These are phyloP conservation scores for Heliconius sara DNA, from an alignment of 2,888 invertebrate genomes.

Conservation along the genomic window DNA sequence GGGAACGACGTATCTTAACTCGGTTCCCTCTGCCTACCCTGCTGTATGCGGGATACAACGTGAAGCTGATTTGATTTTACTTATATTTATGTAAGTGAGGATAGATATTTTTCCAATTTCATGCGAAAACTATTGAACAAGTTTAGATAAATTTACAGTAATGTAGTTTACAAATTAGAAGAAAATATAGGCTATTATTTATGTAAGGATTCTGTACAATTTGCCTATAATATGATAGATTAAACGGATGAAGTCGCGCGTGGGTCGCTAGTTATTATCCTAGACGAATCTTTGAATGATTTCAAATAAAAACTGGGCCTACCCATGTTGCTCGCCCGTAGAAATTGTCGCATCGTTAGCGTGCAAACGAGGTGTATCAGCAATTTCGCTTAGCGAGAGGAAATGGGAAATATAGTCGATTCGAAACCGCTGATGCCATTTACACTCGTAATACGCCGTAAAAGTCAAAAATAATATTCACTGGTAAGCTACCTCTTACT, in stretches of 20 bases:
- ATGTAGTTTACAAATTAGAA: too few relatives aligned
- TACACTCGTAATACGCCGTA: conserved; percentile 31
- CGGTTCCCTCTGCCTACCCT: too few relatives aligned
- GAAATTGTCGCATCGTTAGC: conserved; percentile 33
- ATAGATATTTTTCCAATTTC: too few relatives aligned
- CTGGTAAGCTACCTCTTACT: conserved; percentile 5
- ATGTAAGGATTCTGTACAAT: not conserved
- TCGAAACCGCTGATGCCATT: conserved; percentile 34
- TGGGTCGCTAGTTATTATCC: not conserved
- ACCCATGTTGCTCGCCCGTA: not conserved
- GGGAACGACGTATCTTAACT: too few relatives aligned
- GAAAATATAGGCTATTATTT: too few relatives aligned
- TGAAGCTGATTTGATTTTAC: too few relatives aligned
- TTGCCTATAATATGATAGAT: not conserved
- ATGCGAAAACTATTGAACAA: too few relatives aligned
- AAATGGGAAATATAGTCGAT: conserved; percentile 36
- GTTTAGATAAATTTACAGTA: too few relatives aligned
- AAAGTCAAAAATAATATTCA: conserved; percentile 36
- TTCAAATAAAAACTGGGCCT: not conserved
- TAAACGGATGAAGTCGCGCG: not conserved
- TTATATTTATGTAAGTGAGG: too few relatives aligned
- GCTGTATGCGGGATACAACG: too few relatives aligned
- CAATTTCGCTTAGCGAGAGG: conserved; percentile 35
- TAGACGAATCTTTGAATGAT: not conserved
- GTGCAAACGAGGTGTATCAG: conserved; percentile 22